Evolutionary conservation across 2,113 vertebrate species (phyloP), one percentile per base, ranked within the genome.

Genomic region (Pteruthius melanotis): DNA sequence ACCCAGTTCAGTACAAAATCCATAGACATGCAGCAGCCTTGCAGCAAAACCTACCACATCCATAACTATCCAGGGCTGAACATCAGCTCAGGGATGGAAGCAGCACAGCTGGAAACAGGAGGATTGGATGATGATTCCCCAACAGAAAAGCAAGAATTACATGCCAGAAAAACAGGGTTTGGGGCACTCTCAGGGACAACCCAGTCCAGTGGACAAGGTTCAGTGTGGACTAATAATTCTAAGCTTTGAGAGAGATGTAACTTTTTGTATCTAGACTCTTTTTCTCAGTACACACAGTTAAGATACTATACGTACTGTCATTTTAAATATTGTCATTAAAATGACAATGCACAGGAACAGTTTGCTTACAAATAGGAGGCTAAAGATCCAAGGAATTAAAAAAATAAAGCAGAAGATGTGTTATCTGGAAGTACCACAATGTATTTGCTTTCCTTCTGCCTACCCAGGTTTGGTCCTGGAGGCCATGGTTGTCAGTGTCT

Each of bases 121-220:
- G 54, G 17, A 83, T 1, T 2, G 0, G n/a, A 35, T 4, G 0
- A 33, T 11, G 6, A 45, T 28, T 85, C 54, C 81, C 37, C n/a
- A 65, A 42, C 24, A 87, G n/a, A 40, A 83, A 57, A 64, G 11
- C 33, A 68, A 60, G n/a, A 65, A 15, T 15, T 42, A 49, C 20
- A 40, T 4, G 11, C 31, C 52, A 76, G 31, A 68, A 57, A 76
- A 54, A 35, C 15, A 52, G 23, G 5, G 14, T 45, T 45, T 31
- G 23, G 15, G 9, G 11, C 40, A 83, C 16, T 3, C 39, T 52
- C 59, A 69, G 53, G 47, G 39, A 80, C n/a, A 65, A 52, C 5
- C 15, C 54, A 81, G 35, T 52, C 56, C 15, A 1, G 28, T 7
- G 59, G 64, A 31, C 23, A 42, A 26, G 61, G 47, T n/a, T 85